These are phyloP conservation scores for Phyllotreta cruciferae DNA, from an alignment of 2,888 invertebrate species.

Conservation along the genomic window DNA sequence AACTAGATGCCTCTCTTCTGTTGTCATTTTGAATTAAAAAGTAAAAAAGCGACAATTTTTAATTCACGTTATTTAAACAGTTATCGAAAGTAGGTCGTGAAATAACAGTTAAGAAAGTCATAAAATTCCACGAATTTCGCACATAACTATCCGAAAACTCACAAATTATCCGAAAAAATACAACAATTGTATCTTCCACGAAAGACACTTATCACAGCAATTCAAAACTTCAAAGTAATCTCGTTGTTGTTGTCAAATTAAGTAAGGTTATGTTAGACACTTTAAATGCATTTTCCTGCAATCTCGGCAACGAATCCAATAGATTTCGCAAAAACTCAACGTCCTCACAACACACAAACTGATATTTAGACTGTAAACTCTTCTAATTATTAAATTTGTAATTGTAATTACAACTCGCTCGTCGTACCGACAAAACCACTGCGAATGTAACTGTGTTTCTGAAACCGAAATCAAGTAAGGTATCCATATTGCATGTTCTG, in stretches of 20 bases:
- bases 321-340: conserved; percentile 25
- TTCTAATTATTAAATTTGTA: conserved; percentile 29
- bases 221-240: conserved; percentile 30
- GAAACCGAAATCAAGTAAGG: conserved; percentile 39
- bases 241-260: conserved; percentile 33
- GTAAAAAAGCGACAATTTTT: conserved; percentile 31
- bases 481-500: conserved; percentile 50
- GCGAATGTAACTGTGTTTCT: conserved; percentile 45
- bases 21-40: conserved; percentile 29
- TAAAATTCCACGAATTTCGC: conserved; percentile 19
- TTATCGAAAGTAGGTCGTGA: conserved; percentile 49
- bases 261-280: conserved; percentile 40
- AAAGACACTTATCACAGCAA: conserved; percentile 34
- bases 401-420: conserved; percentile 41
- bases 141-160: conserved; percentile 18
- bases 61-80: conserved; percentile 43
- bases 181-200: conserved; percentile 25
- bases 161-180: conserved; percentile 20
- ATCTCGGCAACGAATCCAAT: conserved; percentile 19
- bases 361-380: conserved; percentile 13
- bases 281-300: conserved; percentile 17
- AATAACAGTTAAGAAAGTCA: conserved; percentile 46
- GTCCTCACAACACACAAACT: conserved; percentile 18
- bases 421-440: conserved; percentile 43
- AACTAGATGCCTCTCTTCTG: conserved; percentile 4